These are phyloP conservation scores for Pungitius pungitius DNA, from an alignment of 2,113 vertebrate species.

Conservation along the genomic window DNA sequence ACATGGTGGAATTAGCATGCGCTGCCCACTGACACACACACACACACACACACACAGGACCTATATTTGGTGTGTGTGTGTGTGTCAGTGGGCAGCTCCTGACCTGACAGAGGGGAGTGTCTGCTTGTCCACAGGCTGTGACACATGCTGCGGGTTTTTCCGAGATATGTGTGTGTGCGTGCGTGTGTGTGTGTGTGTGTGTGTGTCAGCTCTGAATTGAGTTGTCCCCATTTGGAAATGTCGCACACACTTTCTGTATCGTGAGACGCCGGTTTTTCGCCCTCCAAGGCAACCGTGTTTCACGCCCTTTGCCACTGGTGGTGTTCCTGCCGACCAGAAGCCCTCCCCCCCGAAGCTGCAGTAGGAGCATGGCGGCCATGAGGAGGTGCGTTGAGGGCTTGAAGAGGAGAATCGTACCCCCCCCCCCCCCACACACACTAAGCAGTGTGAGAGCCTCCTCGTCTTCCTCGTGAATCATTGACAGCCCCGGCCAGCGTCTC, in stretches of 20 bases:
- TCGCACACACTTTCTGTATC: conserved; percentile 43
- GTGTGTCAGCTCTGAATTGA: conserved; percentile 45
- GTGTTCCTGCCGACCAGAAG: conserved; percentile 46
- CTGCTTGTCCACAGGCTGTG: conserved; percentile 50
- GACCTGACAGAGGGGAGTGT: conserved; percentile 48
- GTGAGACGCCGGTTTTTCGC: conserved; percentile 34
- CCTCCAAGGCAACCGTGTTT: conserved; percentile 25
- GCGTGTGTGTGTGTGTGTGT: conserved; percentile 26
- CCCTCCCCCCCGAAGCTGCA: conserved; percentile 25
- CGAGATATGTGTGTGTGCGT: conserved; percentile 27
- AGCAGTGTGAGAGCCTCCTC: too few relatives aligned
- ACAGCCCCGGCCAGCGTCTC: conserved; percentile 39
- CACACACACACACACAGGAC: conserved; percentile 35
- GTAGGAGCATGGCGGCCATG: too few relatives aligned
- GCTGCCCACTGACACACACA: conserved; percentile 54
- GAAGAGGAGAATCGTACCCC: neutral
- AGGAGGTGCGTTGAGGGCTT: too few relatives aligned
- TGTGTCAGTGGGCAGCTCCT: conserved; percentile 5
- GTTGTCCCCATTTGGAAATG: conserved; percentile 43
- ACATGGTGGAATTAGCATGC: conserved; percentile 70
- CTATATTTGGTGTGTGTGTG: conserved; percentile 42
- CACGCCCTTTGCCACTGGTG: conserved; percentile 46
- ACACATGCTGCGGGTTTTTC: conserved; percentile 63
- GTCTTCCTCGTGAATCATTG: conserved; percentile 61
- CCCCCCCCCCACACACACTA: too few relatives aligned